Percentiles rank a stretch among this genome's conserved stretches.
phyloP scores from a whole-genome alignment of 2,888 invertebrate species.

The Nomada fucata region DNA sequence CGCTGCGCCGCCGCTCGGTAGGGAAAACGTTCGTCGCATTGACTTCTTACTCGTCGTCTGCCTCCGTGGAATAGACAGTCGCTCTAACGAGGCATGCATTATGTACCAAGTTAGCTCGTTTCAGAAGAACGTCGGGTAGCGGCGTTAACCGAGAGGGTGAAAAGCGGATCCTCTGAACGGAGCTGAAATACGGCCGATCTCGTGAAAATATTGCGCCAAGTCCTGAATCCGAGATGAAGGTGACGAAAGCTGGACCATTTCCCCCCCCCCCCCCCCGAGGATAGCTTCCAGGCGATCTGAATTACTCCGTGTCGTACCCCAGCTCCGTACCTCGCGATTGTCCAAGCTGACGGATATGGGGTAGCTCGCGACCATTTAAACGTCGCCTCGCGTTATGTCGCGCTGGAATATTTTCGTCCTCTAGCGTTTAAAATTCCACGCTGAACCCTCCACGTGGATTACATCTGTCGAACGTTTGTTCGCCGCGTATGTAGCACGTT shows the following conservation, averaged over 20 bases:
- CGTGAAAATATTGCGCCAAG: constrained; percentile 50
- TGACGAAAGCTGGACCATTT: constrained; percentile 35
- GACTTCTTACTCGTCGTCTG: constrained; percentile 65
- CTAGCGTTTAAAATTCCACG: neutral
- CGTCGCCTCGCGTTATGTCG: neutral
- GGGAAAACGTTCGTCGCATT: constrained; percentile 16
- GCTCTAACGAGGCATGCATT: constrained; percentile 72
- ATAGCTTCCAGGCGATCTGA: constrained; percentile 8
- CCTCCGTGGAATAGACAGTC: constrained; percentile 26
- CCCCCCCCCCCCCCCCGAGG: neutral
- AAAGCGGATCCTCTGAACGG: constrained; percentile 31
- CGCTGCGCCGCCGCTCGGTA: neutral
- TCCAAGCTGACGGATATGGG: neutral
- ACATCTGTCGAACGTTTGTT: neutral
- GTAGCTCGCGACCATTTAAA: too few species aligned
- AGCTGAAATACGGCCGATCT: constrained; percentile 44
- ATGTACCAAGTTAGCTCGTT: constrained; percentile 65
- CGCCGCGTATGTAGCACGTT: neutral
- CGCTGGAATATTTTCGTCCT: neutral
- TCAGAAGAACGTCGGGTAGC: constrained; percentile 22
- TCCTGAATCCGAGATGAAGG: constrained; percentile 48
- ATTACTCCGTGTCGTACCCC: neutral
- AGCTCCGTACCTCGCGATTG: constrained; percentile 21
- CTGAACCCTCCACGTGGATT: neutral
- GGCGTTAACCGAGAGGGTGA: neutral